phyloP scores from a whole-genome alignment of 1,140 invertebrate species.

The Akabosia matsudoensis region DNA sequence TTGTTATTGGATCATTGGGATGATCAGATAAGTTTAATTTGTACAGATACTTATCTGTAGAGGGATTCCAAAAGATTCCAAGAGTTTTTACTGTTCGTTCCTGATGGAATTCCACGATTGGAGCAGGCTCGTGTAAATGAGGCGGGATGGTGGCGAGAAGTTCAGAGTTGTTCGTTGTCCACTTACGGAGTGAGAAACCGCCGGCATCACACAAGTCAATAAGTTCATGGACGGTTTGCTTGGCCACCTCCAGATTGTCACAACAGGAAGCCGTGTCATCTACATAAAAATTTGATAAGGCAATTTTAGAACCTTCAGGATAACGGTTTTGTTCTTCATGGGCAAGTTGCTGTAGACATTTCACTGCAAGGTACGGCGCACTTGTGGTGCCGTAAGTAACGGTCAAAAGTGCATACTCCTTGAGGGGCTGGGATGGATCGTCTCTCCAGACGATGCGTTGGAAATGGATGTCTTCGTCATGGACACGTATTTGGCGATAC shows the following conservation, averaged over 20 bases:
- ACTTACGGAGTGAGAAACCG: neutral
- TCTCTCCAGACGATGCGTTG: constrained; percentile 45
- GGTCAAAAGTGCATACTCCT: neutral
- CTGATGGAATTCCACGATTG: neutral
- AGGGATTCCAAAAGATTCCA: neutral
- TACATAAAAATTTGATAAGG: neutral
- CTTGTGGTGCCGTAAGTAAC: constrained; percentile 30
- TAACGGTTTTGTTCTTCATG: neutral
- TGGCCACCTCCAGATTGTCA: neutral
- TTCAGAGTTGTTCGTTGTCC: neutral
- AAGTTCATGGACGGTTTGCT: neutral
- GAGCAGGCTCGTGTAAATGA: too few species aligned
- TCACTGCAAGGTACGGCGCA: constrained; percentile 12
- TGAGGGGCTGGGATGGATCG: neutral
- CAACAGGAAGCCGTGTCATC: constrained; percentile 28
- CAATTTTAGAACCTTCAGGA: neutral
- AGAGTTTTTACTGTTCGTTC: neutral
- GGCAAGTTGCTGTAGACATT: constrained; percentile 28
- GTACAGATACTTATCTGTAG: neutral
- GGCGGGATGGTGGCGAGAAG: neutral
- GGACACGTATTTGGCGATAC: constrained; percentile 47
- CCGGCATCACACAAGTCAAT: neutral
- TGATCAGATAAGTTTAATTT: neutral
- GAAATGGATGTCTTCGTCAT: constrained; percentile 30
- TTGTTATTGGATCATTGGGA: constrained; percentile 39